Evolutionary conservation across 1,140 invertebrate genomes (phyloP).

Genomic region (Drosophila busckii): DNA sequence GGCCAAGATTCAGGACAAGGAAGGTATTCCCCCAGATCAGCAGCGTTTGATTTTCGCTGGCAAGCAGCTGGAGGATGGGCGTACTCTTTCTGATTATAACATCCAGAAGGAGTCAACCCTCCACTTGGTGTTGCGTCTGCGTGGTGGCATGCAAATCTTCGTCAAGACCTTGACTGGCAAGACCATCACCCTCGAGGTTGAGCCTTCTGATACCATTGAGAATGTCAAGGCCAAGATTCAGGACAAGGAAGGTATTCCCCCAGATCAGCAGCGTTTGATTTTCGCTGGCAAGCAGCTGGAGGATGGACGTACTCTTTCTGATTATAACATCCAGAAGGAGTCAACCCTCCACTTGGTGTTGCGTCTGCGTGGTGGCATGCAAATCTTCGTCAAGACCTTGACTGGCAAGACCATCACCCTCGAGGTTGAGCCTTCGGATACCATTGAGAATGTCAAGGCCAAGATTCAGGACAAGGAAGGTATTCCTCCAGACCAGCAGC

Average conservation of each 20-base stretch:
- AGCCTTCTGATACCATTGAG: slow-evolving; percentile 89
- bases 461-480: slow-evolving; percentile 89
- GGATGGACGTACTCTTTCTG: slow-evolving; percentile 86
- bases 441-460: slow-evolving; percentile 89
- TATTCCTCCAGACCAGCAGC: slow-evolving; percentile 85
- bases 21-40: slow-evolving; percentile 86
- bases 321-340: slow-evolving; percentile 93
- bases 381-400: slow-evolving; percentile 87
- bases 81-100: slow-evolving; percentile 87
- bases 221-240: slow-evolving; percentile 90
- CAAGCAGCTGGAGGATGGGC: slow-evolving; percentile 89
- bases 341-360: slow-evolving; percentile 93
- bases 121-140: slow-evolving; percentile 85
- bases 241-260: slow-evolving; percentile 86
- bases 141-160: slow-evolving; percentile 89
- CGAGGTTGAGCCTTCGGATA: slow-evolving; percentile 87
- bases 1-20: slow-evolving; percentile 87
- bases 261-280: slow-evolving; percentile 86
- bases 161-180: slow-evolving; percentile 91
- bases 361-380: slow-evolving; percentile 90
- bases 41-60: slow-evolving; percentile 87
- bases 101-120: slow-evolving; percentile 90
- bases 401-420: slow-evolving; percentile 88
- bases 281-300: slow-evolving; percentile 84
- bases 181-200: slow-evolving; percentile 90